Base-by-base conservation (phyloP, 2,797 vertebrate genomes). In the Crenichthys baileyi region DNA sequence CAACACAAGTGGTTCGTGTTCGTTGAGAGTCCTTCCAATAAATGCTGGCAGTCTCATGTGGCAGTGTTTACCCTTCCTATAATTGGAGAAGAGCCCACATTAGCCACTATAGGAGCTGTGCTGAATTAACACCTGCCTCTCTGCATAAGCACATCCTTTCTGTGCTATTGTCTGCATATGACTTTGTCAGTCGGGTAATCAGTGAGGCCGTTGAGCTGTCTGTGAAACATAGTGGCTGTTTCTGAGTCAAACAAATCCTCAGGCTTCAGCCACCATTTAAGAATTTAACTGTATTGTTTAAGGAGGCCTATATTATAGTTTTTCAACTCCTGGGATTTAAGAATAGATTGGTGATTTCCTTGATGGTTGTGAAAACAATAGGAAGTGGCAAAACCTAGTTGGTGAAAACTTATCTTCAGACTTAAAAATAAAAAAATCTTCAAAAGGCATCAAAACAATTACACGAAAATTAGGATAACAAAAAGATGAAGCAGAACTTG, bases 121-220 rank as follows among this genome's bases (percentile, higher is more conserved):
- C 67, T 78, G 83, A 89, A 87, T 92, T 89, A 91, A 89, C 88
- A 93, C 90, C 88, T 93, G 90, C 85, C 76, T 87, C 82, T 84
- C 44, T 80, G 72, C 78, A 78, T 58, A 75, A 82, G 79, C 82
- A 87, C 83, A 77, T 68, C 75, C 76, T 89, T 63, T 81, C 87
- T 81, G 50, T 53, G 77, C 83, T 63, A 75, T 92, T 90, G 88
- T 90, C 74, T 77, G 56, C 71, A 53, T 26, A 70, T 79, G 86
- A 89, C 85, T 86, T 76, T 75, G 78, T 80, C 81, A 82, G 79
- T 80, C 77, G 77, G 78, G 65, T 88, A 88, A 85, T 89, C 91
- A 85, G 77, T 1, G 72, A 83, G 78, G 79, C 81, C 76, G 72
- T 83, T 77, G 75, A 77, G 79, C 83, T 73, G 67, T 73, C 58